These are phyloP conservation scores for Limnodromus scolopaceus DNA, from an alignment of 2,797 vertebrate genomes.

Conservation along the genomic window DNA sequence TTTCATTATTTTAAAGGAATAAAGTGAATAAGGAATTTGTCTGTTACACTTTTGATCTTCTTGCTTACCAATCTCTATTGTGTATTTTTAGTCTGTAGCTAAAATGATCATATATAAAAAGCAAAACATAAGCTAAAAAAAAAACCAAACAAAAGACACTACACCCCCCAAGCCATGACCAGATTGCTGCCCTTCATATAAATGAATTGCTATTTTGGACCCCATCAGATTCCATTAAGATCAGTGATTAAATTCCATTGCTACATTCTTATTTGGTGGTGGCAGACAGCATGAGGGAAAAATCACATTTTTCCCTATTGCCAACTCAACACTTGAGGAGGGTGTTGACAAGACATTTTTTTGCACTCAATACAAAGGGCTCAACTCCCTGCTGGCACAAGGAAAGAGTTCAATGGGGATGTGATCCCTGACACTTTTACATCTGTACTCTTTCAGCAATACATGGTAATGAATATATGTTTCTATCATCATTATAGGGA, in stretches of 20 bases:
- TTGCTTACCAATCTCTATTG: not conserved
- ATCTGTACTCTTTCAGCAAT: not conserved
- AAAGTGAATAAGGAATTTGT: not conserved
- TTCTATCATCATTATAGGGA: not conserved
- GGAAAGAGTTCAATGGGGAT: not conserved
- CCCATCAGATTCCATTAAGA: not conserved
- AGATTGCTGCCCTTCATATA: not conserved
- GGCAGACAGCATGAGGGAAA: not conserved
- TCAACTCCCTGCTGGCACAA: not conserved
- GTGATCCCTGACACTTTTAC: not conserved
- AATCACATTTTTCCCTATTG: not conserved
- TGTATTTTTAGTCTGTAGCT: not conserved
- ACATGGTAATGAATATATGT: not conserved
- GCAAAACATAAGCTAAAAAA: not conserved
- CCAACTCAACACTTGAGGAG: accelerated
- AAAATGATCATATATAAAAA: not conserved
- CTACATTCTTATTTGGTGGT: not conserved
- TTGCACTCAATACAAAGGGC: not conserved
- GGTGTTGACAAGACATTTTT: not conserved
- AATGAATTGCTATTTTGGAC: not conserved
- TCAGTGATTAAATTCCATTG: not conserved
- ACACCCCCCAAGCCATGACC: not conserved
- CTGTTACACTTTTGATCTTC: not conserved
- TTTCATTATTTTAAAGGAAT: not conserved
- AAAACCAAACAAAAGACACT: not conserved